A percentile compares a stretch with the other conserved stretches of the same genome.
Conservation (phyloP, 1,140 invertebrate species). For the Cotesia chilonis region DNA sequence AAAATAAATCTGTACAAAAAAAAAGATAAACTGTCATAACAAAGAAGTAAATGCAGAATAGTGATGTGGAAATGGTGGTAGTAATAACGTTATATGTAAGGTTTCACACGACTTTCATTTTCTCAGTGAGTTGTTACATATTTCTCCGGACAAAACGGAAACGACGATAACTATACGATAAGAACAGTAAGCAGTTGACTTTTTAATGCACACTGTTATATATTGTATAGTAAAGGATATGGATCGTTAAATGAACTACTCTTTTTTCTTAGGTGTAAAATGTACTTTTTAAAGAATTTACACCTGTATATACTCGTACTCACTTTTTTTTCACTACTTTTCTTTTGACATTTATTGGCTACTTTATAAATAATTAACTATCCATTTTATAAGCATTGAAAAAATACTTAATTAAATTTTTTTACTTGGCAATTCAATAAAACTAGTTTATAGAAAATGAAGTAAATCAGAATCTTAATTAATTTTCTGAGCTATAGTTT, state of each 20-base stretch:
- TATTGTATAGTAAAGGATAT: constrained; percentile 24
- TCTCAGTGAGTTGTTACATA: constrained; percentile 13
- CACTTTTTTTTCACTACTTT: too few species aligned
- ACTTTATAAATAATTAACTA: not conserved
- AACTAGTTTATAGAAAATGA: not conserved
- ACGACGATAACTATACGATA: constrained; percentile 16
- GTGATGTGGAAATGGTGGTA: not conserved
- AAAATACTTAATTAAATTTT: too few species aligned
- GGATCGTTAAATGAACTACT: constrained; percentile 37
- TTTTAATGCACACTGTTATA: constrained; percentile 34
- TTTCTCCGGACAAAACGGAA: constrained; percentile 30
- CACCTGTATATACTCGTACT: not conserved
- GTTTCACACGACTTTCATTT: constrained; percentile 28
- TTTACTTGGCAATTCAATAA: too few species aligned
- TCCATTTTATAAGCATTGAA: not conserved
- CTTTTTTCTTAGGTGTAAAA: not conserved
- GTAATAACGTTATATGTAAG: constrained; percentile 23
- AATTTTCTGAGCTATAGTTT: constrained; percentile 1
- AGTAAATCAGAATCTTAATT: not conserved
- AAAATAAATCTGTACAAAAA: not conserved
- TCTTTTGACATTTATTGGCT: not conserved
- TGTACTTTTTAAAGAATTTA: not conserved
- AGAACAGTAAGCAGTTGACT: constrained; percentile 40
- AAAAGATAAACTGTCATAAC: not conserved
- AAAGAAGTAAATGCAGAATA: not conserved